Evolutionary conservation across 1,140 invertebrate genomes (phyloP), one percentile per base, ranked within the genome.

Genomic region (Dryas iulia): DNA sequence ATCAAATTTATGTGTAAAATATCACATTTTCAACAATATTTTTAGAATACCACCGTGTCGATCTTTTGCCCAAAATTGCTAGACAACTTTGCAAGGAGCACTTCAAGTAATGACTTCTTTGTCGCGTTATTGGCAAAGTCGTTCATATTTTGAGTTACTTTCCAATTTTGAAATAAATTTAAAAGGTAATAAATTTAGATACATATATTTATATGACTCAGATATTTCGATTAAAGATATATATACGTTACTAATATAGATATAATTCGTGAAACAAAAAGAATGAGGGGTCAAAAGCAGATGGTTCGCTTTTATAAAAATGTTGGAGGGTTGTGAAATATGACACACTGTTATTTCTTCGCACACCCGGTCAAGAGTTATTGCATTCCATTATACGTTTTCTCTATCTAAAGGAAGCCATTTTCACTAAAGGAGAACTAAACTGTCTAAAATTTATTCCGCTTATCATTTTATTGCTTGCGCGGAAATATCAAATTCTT

Each of bases 291-390:
- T 91, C 87, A 91, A 89, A 91, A 87, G 87, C 89, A 91, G 89
- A 91, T 90, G 89, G 89, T 90, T 80, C 86, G 84, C 87, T 86
- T 90, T 90, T 90, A 90, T 90, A 90, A 90, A 91, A 91, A 88
- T 90, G 89, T 91, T 88, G 85, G 89, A 90, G 87, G 87, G 87
- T 89, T 89, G 86, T 91, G 89, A 91, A 91, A 91, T 90, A 91
- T 90, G 87, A 91, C 87, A 90, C 87, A 86, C 81, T 89, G 89
- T 91, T 91, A 91, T 91, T 91, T 90, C 87, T 88, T 89, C 87
- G 89, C 87, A 89, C 89, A 91, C 86, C 89, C 87, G 89, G 87
- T 89, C 89, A 90, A 91, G 87, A 91, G 87, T 91, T 91, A 91
- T 91, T 90, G 89, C 89, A 91, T 91, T 91, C 89, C 89, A 91